Evolutionary conservation across 92 coral and sea anemone genomes (phyloP), one percentile per base, ranked within the genome.

Genomic region (Anthopleura xanthogrammica): DNA sequence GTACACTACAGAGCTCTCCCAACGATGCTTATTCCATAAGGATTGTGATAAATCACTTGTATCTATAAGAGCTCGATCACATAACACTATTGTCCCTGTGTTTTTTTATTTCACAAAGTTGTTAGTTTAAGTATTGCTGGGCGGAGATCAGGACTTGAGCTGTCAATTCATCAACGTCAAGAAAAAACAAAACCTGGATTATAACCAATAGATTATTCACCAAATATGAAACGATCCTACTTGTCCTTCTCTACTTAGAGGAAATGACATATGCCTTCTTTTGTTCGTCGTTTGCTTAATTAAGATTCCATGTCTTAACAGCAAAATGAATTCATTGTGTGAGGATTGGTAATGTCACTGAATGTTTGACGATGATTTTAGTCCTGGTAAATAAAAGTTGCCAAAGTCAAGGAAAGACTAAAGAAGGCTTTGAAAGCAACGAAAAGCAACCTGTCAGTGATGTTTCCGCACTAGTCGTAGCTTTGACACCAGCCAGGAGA

Each of bases 121-220:
- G 84, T 81, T 81, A 68, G 84, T 81, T 76, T 81, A 68, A 80
- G 55, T 81, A 81, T 41, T 58, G 74, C 74, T 22, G 77, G 84
- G 84, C 56, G 84, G 84, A 80, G 77, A 48, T 36, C 40, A 68
- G 71, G 65, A 24, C 39, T 81, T 75, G 56, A 60, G 48, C 84
- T 81, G 84, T 81, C 84, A 70, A 57, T 81, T 64, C 77, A 81
- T 81, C 84, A 81, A 81, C 43, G 84, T 81, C 84, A 81, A 24
- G 13, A 52, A 12, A 52, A 12, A 78, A 85, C 83, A 85, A 85
- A 79, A 52, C 58, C 83, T 17, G 88, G 88, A 85, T 85, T 85
- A 85, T 14, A 48, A 3, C 79, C 83, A 48, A 78, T 78, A 71
- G 88, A 85, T 85, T 85, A 85, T 65, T 65, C 79, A 48, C 60